Percentiles rank a stretch among this genome's conserved stretches.
These are phyloP conservation scores for Leptura quadrifasciata DNA, from an alignment of 2,888 invertebrate genomes.

Conservation along the genomic window DNA sequence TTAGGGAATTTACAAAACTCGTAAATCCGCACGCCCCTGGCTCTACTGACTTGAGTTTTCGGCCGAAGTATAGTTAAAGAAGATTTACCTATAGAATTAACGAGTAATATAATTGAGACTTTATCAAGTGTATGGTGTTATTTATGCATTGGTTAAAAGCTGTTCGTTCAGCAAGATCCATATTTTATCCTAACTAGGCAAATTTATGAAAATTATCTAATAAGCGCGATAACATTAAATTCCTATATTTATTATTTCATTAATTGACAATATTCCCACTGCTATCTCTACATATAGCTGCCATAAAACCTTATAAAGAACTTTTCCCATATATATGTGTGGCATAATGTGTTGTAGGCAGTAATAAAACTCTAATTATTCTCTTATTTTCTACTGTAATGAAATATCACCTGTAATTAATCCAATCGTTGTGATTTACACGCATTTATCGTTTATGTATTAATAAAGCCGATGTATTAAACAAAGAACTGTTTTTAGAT, in stretches of 20 bases:
- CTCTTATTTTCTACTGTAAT: background rate
- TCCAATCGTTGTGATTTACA: background rate
- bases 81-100: background rate
- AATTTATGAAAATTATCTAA: background rate
- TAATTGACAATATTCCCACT: background rate
- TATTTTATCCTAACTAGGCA: background rate
- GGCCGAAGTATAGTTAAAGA: too few species aligned
- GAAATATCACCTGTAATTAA: background rate
- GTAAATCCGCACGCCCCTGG: too few species aligned
- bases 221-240: background rate
- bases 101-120: background rate
- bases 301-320: background rate
- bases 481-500: background rate
- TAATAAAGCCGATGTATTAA: background rate
- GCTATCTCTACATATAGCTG: background rate
- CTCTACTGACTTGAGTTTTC: too few species aligned
- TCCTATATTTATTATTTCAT: background rate
- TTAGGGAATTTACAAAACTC: too few species aligned
- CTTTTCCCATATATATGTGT: background rate
- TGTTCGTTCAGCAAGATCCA: background rate
- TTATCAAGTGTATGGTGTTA: background rate
- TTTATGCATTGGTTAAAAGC: background rate
- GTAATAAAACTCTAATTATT: background rate
- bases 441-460: background rate
- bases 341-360: background rate